These are phyloP conservation scores for Drepana falcataria DNA, from an alignment of 2,888 invertebrate species.

Conservation along the genomic window DNA sequence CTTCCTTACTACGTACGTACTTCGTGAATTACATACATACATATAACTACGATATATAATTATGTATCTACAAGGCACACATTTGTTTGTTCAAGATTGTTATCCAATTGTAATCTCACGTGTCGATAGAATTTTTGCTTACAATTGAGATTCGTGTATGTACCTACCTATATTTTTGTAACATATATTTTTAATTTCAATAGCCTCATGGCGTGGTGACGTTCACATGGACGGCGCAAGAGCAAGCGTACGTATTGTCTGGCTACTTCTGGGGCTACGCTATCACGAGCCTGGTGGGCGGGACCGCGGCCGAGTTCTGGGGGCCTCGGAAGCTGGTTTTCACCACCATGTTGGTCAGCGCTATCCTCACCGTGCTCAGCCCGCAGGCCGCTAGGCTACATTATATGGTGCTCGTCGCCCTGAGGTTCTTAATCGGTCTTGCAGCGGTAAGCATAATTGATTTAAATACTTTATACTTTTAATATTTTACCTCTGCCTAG, in stretches of 20 bases:
- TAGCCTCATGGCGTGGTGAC: slow-evolving; percentile 62
- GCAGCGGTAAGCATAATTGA: slow-evolving; percentile 74
- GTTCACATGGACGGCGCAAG: slow-evolving; percentile 78
- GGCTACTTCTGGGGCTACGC: slow-evolving; percentile 79
- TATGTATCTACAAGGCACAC: no score
- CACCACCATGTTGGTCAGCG: slow-evolving; percentile 72
- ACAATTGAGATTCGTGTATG: no score
- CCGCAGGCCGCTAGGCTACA: slow-evolving; percentile 80
- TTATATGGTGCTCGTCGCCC: slow-evolving; percentile 76
- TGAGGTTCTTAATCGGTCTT: slow-evolving; percentile 80
- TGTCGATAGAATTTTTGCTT: no score
- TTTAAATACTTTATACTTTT: neutral
- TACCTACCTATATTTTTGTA: no score
- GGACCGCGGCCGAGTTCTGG: slow-evolving; percentile 82
- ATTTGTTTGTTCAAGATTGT: no score
- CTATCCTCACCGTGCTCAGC: slow-evolving; percentile 79
- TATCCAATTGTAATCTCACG: no score
- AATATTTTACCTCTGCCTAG: neutral
- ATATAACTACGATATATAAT: no score
- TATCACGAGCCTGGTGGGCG: slow-evolving; percentile 80
- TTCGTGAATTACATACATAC: no score
- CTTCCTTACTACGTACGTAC: neutral
- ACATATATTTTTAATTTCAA: neutral
- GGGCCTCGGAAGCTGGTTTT: slow-evolving; percentile 80
- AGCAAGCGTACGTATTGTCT: slow-evolving; percentile 82